A percentile compares a stretch with the other conserved stretches of the same genome.
Evolutionary conservation across 1,140 invertebrate species (phyloP).

Genomic region (Bombus terrestris): DNA sequence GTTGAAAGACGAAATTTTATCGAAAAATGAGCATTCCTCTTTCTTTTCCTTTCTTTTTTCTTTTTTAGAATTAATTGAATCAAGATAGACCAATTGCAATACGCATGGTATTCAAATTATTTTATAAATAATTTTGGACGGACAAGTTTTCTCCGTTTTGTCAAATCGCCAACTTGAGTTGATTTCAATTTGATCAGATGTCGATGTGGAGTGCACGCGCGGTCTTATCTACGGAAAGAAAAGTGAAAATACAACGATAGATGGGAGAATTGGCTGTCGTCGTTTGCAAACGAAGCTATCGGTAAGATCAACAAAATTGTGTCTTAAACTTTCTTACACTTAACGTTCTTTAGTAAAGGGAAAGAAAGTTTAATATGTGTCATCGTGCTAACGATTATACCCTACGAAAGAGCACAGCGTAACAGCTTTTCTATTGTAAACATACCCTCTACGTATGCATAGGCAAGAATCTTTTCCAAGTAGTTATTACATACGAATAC

Average conservation of each 20-base stretch:
- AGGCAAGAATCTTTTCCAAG: not conserved
- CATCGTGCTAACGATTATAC: not conserved
- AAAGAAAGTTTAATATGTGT: not conserved
- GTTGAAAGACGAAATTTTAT: not conserved
- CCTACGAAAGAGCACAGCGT: not conserved
- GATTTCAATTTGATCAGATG: not conserved
- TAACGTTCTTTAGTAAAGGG: not conserved
- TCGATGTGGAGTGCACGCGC: conserved; percentile 11
- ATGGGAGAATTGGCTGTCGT: conserved; percentile 40
- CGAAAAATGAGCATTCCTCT: not conserved
- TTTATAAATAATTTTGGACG: not conserved
- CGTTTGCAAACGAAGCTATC: conserved; percentile 8
- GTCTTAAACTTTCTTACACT: not conserved
- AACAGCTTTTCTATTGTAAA: not conserved
- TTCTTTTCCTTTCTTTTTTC: accelerated
- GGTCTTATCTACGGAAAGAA: conserved; percentile 23
- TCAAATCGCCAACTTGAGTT: not conserved
- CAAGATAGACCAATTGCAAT: not conserved
- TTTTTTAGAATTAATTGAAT: not conserved
- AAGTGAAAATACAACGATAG: conserved; percentile 31
- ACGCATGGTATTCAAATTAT: no score
- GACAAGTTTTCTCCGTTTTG: not conserved
- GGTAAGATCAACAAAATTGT: not conserved
- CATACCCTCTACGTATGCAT: not conserved
- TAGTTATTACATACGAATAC: conserved; percentile 4